phyloP scores from a whole-genome alignment of 2,797 vertebrate species.

The Sebastiscus albofasciatus region DNA sequence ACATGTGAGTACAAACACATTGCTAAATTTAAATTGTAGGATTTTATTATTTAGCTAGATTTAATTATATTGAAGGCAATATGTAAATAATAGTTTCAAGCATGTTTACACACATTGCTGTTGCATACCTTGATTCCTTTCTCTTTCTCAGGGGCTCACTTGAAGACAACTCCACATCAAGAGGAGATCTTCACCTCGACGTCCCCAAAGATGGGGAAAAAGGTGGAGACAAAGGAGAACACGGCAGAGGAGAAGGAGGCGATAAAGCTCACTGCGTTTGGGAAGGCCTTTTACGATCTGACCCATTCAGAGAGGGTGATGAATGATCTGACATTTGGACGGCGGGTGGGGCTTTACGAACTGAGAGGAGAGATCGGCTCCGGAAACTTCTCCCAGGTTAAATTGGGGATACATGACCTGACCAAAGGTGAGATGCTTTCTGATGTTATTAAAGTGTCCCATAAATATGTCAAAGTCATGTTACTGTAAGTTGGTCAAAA shows the following conservation, averaged over 20 bases:
- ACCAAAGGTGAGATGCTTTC: slow-evolving; percentile 80
- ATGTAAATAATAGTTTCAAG: background rate
- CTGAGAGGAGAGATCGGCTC: slow-evolving; percentile 80
- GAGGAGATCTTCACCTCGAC: slow-evolving; percentile 11
- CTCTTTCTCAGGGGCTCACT: slow-evolving; percentile 50
- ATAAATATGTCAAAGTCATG: background rate
- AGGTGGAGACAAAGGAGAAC: slow-evolving; percentile 19
- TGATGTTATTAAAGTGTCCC: background rate
- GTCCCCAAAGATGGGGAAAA: slow-evolving; percentile 14
- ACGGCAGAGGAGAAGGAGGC: slow-evolving; percentile 10
- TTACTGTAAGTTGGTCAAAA: background rate
- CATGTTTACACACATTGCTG: background rate
- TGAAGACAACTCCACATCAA: slow-evolving; percentile 20
- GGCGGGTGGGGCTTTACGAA: slow-evolving; percentile 79
- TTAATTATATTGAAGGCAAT: background rate
- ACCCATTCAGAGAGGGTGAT: slow-evolving; percentile 72
- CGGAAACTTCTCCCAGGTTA: slow-evolving; percentile 84
- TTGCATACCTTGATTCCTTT: background rate
- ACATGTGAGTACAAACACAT: slow-evolving; percentile 66
- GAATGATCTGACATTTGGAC: slow-evolving; percentile 74
- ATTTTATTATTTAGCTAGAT: background rate
- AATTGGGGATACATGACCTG: slow-evolving; percentile 81
- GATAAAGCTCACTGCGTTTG: slow-evolving; percentile 51
- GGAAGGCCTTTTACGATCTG: slow-evolving; percentile 73
- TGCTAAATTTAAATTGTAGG: background rate